A percentile compares a stretch with the other conserved stretches of the same genome.
These are phyloP conservation scores for Minunthozetes semirufus DNA, from an alignment of 2,888 invertebrate genomes.

Conservation along the genomic window DNA sequence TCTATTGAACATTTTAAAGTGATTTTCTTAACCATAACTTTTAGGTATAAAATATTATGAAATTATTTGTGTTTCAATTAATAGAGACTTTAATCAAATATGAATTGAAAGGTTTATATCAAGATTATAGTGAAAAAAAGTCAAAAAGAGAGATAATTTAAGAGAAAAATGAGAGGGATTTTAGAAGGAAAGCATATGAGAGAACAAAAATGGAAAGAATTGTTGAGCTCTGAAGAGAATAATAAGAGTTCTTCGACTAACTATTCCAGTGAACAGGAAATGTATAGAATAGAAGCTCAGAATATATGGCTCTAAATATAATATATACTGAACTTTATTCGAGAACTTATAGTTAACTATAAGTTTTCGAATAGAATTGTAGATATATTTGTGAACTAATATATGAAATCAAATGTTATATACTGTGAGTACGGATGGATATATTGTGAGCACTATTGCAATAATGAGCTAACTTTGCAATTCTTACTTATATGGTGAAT, in stretches of 20 bases:
- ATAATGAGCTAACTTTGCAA: slow-evolving; percentile 21
- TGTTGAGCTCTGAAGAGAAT: not conserved
- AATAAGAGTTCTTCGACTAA: not conserved
- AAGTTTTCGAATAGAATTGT: not conserved
- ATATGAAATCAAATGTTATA: slow-evolving; percentile 19
- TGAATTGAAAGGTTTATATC: not conserved
- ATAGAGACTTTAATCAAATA: too few species aligned
- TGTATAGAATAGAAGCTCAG: not conserved
- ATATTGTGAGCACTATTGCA: slow-evolving; percentile 14
- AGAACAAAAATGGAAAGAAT: not conserved
- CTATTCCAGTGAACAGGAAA: slow-evolving; percentile 8
- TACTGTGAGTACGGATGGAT: not conserved
- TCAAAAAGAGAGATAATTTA: not conserved
- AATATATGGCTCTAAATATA: not conserved
- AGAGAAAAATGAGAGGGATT: not conserved
- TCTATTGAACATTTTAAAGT: too few species aligned
- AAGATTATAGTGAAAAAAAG: not conserved
- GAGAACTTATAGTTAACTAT: too few species aligned
- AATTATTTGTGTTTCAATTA: too few species aligned
- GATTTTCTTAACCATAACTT: too few species aligned
- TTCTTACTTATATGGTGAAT: slow-evolving; percentile 16
- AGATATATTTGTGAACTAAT: slow-evolving; percentile 8
- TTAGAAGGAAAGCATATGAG: not conserved
- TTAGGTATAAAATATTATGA: too few species aligned
- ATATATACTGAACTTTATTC: not conserved